Conservation (phyloP, 1,140 invertebrate species). For the Leptinotarsa texana region DNA sequence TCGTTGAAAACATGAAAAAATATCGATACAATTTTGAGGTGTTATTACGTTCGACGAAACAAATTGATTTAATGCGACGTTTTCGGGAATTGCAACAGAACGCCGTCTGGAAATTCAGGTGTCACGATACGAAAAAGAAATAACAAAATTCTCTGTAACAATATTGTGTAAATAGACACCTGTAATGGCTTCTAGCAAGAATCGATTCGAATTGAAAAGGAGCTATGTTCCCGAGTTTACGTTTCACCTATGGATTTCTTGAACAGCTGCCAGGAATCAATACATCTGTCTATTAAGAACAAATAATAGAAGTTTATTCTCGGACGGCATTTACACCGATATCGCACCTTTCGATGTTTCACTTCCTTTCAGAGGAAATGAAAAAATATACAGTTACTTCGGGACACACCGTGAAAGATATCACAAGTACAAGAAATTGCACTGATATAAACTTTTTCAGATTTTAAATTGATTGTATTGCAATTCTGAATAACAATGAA, state of each 20-base stretch:
- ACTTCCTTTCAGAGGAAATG: conserved; percentile 1
- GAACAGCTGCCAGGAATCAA: conserved; percentile 20
- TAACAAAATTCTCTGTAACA: neutral
- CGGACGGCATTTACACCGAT: neutral
- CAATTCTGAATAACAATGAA: too few species aligned
- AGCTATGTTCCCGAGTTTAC: conserved; percentile 12
- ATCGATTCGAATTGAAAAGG: neutral
- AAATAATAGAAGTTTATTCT: conserved; percentile 17
- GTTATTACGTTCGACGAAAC: too few species aligned
- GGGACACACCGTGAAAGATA: too few species aligned
- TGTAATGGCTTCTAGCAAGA: neutral
- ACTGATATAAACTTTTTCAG: too few species aligned
- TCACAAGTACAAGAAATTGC: too few species aligned
- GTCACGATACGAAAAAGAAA: neutral
- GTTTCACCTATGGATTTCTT: conserved; percentile 21
- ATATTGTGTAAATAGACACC: conserved; percentile 3
- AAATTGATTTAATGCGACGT: too few species aligned
- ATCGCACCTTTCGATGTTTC: neutral
- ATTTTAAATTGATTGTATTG: too few species aligned
- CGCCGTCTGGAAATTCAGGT: neutral
- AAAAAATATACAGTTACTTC: neutral
- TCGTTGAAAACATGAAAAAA: too few species aligned
- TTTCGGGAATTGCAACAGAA: too few species aligned
- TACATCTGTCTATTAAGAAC: conserved; percentile 25
- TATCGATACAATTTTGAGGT: too few species aligned